Evolutionary conservation across 2,113 vertebrate genomes (phyloP).

Genomic region (Paratilapia polleni): DNA sequence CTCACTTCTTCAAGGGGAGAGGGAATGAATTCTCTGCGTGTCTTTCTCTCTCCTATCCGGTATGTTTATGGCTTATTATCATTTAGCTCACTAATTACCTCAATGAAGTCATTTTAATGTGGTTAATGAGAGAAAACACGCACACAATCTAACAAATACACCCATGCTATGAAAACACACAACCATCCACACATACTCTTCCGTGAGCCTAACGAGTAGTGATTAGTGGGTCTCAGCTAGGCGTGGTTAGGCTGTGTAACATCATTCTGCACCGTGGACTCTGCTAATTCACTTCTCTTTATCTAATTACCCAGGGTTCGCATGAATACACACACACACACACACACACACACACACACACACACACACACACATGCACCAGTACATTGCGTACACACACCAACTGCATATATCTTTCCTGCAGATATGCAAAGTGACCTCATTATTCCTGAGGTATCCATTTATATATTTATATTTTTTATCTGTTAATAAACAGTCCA

Average conservation of each 20-base stretch:
- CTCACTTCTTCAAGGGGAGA: not conserved
- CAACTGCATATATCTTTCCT: conserved; percentile 55
- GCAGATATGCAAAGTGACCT: conserved; percentile 73
- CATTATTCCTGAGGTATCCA: conserved; percentile 64
- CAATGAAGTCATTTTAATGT: conserved; percentile 56
- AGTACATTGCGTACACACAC: not conserved
- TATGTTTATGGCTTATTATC: conserved; percentile 53
- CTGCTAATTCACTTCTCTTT: conserved; percentile 93
- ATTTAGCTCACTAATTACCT: conserved; percentile 56
- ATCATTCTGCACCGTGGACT: conserved; percentile 88
- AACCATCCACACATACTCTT: conserved; percentile 23
- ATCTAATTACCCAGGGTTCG: conserved; percentile 89
- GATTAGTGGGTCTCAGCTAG: conserved; percentile 89
- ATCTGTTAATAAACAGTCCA: conserved; percentile 62
- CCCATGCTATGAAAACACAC: conserved; percentile 11
- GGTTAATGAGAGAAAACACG: conserved; percentile 45
- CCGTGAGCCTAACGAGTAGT: conserved; percentile 86
- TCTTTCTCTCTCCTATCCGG: conserved; percentile 8
- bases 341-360: conserved; percentile 68
- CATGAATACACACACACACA: conserved; percentile 69
- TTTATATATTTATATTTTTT: conserved; percentile 65
- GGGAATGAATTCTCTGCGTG: not conserved
- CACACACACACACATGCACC: conserved; percentile 29
- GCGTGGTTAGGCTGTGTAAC: conserved; percentile 85
- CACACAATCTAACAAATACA: conserved; percentile 31